Base-by-base conservation (phyloP, 2,888 invertebrate species). In the Sicus ferrugineus region DNA sequence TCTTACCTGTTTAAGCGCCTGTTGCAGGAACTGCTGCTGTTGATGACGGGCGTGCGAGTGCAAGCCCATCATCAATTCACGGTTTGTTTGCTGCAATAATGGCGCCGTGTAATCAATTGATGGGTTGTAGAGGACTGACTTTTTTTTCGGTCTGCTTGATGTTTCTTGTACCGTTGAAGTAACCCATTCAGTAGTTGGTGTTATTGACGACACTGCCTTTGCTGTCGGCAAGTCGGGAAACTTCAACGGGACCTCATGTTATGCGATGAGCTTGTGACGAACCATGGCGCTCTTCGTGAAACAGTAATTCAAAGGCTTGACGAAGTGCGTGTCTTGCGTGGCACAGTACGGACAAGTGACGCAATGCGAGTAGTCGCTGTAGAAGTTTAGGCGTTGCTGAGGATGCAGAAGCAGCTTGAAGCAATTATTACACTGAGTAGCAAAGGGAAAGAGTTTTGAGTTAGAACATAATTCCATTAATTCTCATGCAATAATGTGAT, bases 351-450 rank as follows among this genome's bases (percentile, higher is more conserved):
- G 95, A 86, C 98, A 98, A 77, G 93, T 91, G 82, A 95, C 91
- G 79, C 93, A 91, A 84, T 94, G 95, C 83, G 95, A 95, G 88
- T 97, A 97, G 87, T 97, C 96, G 79, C 96, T 96, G 89, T 94
- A 98, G 89, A 90, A 94, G 87, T 93, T 94, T 77, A 96, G 88
- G 81, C 92, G 91, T 85, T 93, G 93, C 81, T 92, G 92, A 16
- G 95, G 93, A 85, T 93, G 92, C 78, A 96, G 90, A 73, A 97
- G 90, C 56, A 94, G 91, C 86, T 94, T 93, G 87, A 90, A 92
- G 88, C 98, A 98, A 83, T 90, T 91, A 89, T 95, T 96, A 89
- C 98, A 98, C 92, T 96, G 90, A n/a, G n/a, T n/a, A n/a, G n/a
- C n/a, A n/a, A n/a, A n/a, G n/a, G n/a, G n/a, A n/a, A n/a, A n/a